Evolutionary conservation across 2,113 vertebrate species (phyloP).

Genomic region (Mastomys natalensis): DNA sequence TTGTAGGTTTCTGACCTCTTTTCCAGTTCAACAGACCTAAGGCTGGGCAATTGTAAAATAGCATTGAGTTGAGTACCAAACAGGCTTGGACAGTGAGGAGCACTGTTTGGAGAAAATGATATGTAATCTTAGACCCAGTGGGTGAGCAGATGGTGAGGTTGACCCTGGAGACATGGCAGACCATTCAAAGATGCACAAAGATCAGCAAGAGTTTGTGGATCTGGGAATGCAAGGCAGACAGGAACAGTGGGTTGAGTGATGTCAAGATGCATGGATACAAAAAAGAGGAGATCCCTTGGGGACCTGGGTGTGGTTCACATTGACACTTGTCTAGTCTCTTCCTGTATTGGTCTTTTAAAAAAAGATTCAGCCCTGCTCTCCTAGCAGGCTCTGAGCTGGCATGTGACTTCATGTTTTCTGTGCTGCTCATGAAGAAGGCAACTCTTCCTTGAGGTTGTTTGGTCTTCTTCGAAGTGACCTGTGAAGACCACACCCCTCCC

Average conservation of each 20-base stretch:
- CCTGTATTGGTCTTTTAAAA: not conserved
- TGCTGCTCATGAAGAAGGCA: not conserved
- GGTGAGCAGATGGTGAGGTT: not conserved
- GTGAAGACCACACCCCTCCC: not conserved
- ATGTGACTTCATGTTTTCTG: not conserved
- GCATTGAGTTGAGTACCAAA: not conserved
- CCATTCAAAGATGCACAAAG: not conserved
- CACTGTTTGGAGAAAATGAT: not conserved
- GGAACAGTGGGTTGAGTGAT: not conserved
- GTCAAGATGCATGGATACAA: not conserved
- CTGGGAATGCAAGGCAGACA: not conserved
- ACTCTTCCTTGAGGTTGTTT: not conserved
- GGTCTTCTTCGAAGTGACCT: not conserved
- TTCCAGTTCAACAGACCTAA: not conserved
- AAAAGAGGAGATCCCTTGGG: not conserved
- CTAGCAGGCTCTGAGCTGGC: not conserved
- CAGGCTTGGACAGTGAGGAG: not conserved
- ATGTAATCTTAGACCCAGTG: not conserved
- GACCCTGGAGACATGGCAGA: not conserved
- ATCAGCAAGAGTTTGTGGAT: fast-evolving
- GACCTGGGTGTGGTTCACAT: not conserved
- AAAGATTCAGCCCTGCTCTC: not conserved
- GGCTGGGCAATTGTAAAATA: not conserved
- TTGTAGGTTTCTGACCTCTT: not conserved
- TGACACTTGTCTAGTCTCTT: not conserved